Percentiles rank a stretch among this genome's conserved stretches.
Conservation (phyloP, 1,140 invertebrate genomes). For the Drosophila quadrilineata region DNA sequence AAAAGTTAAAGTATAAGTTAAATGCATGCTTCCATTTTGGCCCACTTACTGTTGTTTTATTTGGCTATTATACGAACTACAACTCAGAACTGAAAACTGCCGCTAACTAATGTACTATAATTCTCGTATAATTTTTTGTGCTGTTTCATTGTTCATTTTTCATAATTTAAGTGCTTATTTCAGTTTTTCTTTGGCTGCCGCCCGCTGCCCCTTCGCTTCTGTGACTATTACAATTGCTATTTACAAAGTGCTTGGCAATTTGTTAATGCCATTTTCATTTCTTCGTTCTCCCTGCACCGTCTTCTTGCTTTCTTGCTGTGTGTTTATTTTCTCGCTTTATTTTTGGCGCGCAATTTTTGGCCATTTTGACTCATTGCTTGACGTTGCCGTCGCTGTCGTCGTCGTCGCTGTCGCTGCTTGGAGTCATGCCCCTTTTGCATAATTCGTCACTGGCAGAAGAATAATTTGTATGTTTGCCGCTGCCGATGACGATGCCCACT, state of each 20-base stretch:
- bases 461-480: constrained; percentile 12
- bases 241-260: constrained; percentile 40
- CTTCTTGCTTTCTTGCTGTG: constrained; percentile 27
- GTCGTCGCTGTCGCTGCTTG: constrained; percentile 11
- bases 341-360: constrained; percentile 71
- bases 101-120: not conserved
- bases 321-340: constrained; percentile 28
- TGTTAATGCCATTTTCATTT: constrained; percentile 49
- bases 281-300: too few relatives aligned
- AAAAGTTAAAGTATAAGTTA: not conserved
- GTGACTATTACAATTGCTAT: constrained; percentile 42
- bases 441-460: constrained; percentile 48
- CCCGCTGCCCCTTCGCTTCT: not conserved
- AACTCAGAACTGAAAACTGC: not conserved
- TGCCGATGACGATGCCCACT: not conserved
- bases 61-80: not conserved
- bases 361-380: constrained; percentile 59
- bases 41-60: too few relatives aligned
- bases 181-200: not conserved
- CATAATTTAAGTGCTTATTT: not conserved
- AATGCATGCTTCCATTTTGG: not conserved
- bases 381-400: not conserved
- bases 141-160: not conserved
- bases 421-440: constrained; percentile 51
- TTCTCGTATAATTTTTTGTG: not conserved